A percentile compares a stretch with the other conserved stretches of the same genome.
Evolutionary conservation across 2,797 vertebrate species (phyloP).

Genomic region (Periophthalmus magnuspinnatus): DNA sequence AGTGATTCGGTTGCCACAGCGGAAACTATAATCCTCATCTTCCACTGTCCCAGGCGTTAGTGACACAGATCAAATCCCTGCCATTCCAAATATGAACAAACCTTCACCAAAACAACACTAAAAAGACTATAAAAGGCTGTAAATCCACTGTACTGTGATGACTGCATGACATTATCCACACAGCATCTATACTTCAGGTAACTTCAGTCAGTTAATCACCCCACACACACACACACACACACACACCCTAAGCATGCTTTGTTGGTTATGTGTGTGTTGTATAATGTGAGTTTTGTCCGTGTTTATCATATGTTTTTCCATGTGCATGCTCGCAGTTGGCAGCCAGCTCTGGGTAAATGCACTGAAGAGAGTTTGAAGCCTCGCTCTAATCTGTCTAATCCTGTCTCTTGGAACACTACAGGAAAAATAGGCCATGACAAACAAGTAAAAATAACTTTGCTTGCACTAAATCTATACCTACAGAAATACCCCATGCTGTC

Average conservation of each 20-base stretch:
- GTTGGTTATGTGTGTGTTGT: too few species aligned
- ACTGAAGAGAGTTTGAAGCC: conserved; percentile 39
- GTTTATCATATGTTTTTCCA: background rate
- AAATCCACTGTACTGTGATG: background rate
- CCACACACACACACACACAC: too few species aligned
- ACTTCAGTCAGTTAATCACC: too few species aligned
- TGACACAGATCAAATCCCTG: conserved; percentile 15
- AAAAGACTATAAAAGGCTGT: background rate
- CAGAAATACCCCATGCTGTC: background rate
- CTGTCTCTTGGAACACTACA: conserved; percentile 49
- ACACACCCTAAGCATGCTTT: too few species aligned
- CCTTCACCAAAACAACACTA: background rate
- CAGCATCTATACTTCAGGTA: background rate
- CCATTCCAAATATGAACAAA: conserved; percentile 1
- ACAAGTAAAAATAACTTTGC: conserved; percentile 44
- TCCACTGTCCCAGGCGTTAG: conserved; percentile 30
- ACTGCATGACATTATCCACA: background rate
- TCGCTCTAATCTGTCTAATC: conserved; percentile 66
- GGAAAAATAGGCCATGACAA: conserved; percentile 47
- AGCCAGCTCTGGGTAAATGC: conserved; percentile 13
- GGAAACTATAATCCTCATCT: conserved; percentile 62
- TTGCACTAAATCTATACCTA: conserved; percentile 6
- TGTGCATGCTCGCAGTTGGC: conserved; percentile 21
- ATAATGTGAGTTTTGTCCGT: too few species aligned
- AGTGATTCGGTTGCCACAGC: conserved; percentile 19